A percentile compares a stretch with the other conserved stretches of the same genome.
Conservation (phyloP, 2,113 vertebrate species). For the Zootoca vivipara region DNA sequence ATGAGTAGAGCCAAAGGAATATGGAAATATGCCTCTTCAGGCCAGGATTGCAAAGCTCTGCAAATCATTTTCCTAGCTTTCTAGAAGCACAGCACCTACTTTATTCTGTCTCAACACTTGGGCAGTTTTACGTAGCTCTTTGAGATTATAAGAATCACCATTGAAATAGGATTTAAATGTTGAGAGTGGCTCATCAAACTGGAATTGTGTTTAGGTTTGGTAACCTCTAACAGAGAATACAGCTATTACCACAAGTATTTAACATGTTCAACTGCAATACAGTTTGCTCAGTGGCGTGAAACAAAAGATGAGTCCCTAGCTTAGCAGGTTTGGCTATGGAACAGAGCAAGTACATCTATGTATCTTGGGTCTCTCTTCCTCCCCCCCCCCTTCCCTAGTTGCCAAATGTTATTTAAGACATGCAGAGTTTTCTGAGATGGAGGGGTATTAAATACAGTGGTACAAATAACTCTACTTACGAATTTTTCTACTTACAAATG, state of each 20-base stretch:
- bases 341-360: not conserved
- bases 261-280: not conserved
- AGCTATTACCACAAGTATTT: too few relatives aligned
- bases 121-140: not conserved
- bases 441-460: not conserved
- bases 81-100: not conserved
- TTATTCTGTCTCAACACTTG: not conserved
- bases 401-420: not conserved
- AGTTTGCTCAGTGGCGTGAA: too few relatives aligned
- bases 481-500: too few relatives aligned
- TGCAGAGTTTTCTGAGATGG: not conserved
- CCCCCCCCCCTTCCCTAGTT: not conserved
- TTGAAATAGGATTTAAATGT: not conserved
- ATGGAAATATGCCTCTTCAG: not conserved
- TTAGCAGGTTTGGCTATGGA: not conserved
- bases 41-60: not conserved
- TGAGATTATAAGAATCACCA: not conserved
- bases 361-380: not conserved
- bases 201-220: not conserved
- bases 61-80: not conserved
- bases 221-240: not conserved
- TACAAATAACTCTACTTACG: too few relatives aligned
- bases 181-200: not conserved
- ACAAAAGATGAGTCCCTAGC: not conserved
- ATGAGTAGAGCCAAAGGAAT: not conserved